These are phyloP conservation scores for Synergus gifuensis DNA, from an alignment of 2,888 invertebrate species.

Conservation along the genomic window DNA sequence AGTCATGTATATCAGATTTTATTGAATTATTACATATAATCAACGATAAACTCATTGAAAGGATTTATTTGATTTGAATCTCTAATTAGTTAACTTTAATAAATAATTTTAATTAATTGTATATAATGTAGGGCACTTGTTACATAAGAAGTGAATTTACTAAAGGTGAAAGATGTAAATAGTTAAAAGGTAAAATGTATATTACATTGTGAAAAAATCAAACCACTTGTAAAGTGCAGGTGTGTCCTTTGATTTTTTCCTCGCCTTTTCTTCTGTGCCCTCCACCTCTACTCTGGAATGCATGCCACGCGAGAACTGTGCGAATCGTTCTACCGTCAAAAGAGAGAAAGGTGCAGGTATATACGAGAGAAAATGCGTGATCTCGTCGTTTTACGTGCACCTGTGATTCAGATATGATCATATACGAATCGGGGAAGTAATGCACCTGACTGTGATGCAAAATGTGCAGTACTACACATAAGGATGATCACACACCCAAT, in stretches of 20 bases:
- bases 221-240: not conserved
- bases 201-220: not conserved
- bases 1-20: no score
- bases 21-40: no score
- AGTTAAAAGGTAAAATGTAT: not conserved
- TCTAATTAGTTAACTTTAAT: no score
- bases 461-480: not conserved
- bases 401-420: constrained; percentile 7
- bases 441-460: constrained; percentile 2
- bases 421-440: not conserved
- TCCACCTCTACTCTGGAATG: not conserved
- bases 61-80: no score
- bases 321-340: not conserved
- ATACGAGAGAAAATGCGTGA: constrained; percentile 7
- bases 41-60: no score
- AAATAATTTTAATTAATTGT: no score
- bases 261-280: constrained; percentile 6
- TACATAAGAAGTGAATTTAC: not conserved
- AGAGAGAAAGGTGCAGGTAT: not conserved
- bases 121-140: not conserved
- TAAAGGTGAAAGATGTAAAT: no score
- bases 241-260: not conserved
- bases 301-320: not conserved
- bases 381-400: constrained; percentile 7
- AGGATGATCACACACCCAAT: not conserved